phyloP scores from a whole-genome alignment of 1,140 invertebrate species.

The Drosophila sp. region DNA sequence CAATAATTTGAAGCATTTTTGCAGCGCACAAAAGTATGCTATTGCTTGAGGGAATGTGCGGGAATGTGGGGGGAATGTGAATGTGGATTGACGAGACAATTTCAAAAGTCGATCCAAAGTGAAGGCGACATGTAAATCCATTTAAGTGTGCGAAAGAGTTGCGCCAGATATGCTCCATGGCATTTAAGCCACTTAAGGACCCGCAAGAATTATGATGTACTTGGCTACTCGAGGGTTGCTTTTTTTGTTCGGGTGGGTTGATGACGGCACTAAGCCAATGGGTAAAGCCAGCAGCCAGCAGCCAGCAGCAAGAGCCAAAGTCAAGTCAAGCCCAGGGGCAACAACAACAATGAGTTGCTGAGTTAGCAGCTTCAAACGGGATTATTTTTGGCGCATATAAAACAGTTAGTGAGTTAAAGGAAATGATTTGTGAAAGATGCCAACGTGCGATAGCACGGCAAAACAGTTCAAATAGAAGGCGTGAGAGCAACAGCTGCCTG shows the following conservation, averaged over 20 bases:
- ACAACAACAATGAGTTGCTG: constrained; percentile 49
- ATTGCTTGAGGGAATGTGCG: constrained; percentile 14
- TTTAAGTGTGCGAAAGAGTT: constrained; percentile 55
- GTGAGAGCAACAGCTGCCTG: neutral
- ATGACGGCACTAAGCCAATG: constrained; percentile 21
- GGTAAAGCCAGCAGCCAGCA: constrained; percentile 16
- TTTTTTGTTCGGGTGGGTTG: constrained; percentile 2
- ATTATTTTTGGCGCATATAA: constrained; percentile 55
- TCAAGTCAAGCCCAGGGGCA: constrained; percentile 17
- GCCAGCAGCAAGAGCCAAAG: too few relatives aligned
- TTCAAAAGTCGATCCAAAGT: constrained; percentile 64
- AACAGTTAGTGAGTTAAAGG: constrained; percentile 42
- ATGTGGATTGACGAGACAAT: constrained; percentile 50
- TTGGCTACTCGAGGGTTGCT: constrained; percentile 12
- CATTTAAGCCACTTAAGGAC: constrained; percentile 46
- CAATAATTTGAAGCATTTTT: constrained; percentile 62
- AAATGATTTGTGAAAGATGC: constrained; percentile 52
- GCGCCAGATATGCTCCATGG: constrained; percentile 31
- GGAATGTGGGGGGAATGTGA: neutral
- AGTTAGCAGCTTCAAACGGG: constrained; percentile 33
- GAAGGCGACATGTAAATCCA: constrained; percentile 42
- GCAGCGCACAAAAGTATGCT: constrained; percentile 57
- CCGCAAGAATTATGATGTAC: constrained; percentile 42
- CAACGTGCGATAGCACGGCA: constrained; percentile 19
- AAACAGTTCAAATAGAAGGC: neutral